Evolutionary conservation across 2,888 invertebrate species (phyloP), one percentile per base, ranked within the genome.

Genomic region (Hermaeophaga mercurialis): DNA sequence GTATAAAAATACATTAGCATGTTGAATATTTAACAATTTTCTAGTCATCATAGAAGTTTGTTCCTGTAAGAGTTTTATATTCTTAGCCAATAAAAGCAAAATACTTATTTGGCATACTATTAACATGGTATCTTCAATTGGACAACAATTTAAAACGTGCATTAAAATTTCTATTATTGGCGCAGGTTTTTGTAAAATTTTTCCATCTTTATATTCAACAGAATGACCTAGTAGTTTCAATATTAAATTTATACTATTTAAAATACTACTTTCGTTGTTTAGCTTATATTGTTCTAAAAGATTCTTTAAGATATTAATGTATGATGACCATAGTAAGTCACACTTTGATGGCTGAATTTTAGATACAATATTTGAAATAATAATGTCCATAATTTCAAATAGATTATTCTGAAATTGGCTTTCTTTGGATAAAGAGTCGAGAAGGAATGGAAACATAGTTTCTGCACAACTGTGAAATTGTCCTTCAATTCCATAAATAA

Each of bases 401-500:
- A 88, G 78, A 45, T 83, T 74, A 47, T 80, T 76, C 70, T 84
- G 82, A 44, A 84, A 79, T 34, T 81, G 73, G n/a, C 79, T 72
- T 4, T 76, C 68, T 18, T 84, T 82, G 61, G 79, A 78, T 1
- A 91, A 73, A 28, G 84, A 81, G 57, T 85, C 81, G 2, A 94
- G 79, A 9, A 90, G 79, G 39, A 90, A 74, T 26, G 84, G 83
- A 2, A 95, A 74, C 66, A 92, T 85, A 52, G 83, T 81, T 47
- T 87, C 87, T 1, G 90, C 85, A 67, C 89, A 88, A 62, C 90
- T 94, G 74, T 97, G 95, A 72, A 96, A 91, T 69, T 91, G 88
- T 1, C 89, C 88, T 56, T 85, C 81, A 0, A 93, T 87, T 22
- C 96, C 96, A 71, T 87, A 86, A 36, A 95, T 76, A 53, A 94